These are phyloP conservation scores for Acrocera orbiculus DNA, from an alignment of 2,888 invertebrate species.

Conservation along the genomic window DNA sequence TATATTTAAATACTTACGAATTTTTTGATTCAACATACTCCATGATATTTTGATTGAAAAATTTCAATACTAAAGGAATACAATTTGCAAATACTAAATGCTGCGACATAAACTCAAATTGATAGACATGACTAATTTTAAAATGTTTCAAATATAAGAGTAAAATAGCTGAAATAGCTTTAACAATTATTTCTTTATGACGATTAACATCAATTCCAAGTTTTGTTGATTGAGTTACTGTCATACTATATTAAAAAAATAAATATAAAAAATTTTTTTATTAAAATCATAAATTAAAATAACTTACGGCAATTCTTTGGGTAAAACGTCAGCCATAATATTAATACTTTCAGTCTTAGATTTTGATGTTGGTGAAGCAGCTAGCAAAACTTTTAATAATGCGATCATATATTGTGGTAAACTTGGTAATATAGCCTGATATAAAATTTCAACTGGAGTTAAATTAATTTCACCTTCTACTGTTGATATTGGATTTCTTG, in stretches of 20 bases:
- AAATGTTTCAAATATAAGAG: slow-evolving; percentile 90
- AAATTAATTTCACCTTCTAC: slow-evolving; percentile 60
- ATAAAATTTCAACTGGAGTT: slow-evolving; percentile 75
- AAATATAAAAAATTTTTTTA: slow-evolving; percentile 1
- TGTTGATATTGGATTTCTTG: slow-evolving; percentile 76
- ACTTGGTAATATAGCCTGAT: slow-evolving; percentile 87
- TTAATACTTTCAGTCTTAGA: slow-evolving; percentile 95
- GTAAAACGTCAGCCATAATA: slow-evolving; percentile 93
- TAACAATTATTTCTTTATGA: slow-evolving; percentile 97
- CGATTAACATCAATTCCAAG: slow-evolving; percentile 93
- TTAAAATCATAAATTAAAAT: not conserved
- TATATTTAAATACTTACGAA: slow-evolving; percentile 36
- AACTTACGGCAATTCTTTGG: slow-evolving; percentile 86
- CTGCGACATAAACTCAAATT: slow-evolving; percentile 98
- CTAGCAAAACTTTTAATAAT: slow-evolving; percentile 84
- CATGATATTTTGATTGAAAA: slow-evolving; percentile 95
- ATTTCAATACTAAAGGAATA: slow-evolving; percentile 93
- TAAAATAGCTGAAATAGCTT: slow-evolving; percentile 81
- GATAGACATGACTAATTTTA: slow-evolving; percentile 91
- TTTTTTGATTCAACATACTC: slow-evolving; percentile 91
- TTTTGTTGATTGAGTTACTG: slow-evolving; percentile 85
- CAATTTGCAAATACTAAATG: slow-evolving; percentile 98
- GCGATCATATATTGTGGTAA: slow-evolving; percentile 97
- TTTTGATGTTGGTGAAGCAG: slow-evolving; percentile 98
- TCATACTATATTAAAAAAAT: slow-evolving; percentile 41